Conservation (phyloP, 2,113 vertebrate genomes). For the Phaethon lepturus region DNA sequence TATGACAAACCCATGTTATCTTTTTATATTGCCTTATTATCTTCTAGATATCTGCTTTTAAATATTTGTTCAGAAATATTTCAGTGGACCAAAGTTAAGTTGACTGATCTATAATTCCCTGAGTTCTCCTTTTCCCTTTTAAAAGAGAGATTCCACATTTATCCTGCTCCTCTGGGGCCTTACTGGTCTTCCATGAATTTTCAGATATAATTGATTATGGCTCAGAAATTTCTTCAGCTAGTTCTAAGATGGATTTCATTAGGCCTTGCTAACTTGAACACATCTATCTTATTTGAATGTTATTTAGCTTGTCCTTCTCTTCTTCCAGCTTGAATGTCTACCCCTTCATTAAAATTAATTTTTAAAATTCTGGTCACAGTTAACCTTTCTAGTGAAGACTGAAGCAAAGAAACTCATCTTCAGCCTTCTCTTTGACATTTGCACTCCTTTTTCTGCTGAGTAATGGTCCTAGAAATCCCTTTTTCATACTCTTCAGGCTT, state of each 20-base stretch:
- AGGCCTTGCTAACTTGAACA: background rate
- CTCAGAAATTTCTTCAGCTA: background rate
- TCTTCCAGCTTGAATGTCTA: background rate
- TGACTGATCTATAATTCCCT: background rate
- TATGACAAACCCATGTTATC: background rate
- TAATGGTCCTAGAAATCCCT: background rate
- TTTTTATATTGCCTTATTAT: background rate
- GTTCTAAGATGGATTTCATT: background rate
- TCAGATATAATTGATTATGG: background rate
- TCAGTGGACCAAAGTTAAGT: background rate
- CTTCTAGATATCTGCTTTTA: background rate
- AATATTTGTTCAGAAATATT: background rate
- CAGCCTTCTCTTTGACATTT: background rate
- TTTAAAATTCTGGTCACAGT: background rate
- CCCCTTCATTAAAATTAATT: background rate
- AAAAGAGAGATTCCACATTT: background rate
- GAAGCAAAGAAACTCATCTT: background rate
- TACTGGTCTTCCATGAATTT: background rate
- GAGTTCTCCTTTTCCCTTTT: background rate
- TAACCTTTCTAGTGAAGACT: background rate
- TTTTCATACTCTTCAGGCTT: background rate
- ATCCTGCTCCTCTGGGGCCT: background rate
- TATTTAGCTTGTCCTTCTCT: conserved; percentile 1
- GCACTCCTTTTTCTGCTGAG: background rate
- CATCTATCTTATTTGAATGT: background rate